Base-by-base conservation (phyloP, 92 coral and sea anemone species). In the Anthopleura xanthogrammica region DNA sequence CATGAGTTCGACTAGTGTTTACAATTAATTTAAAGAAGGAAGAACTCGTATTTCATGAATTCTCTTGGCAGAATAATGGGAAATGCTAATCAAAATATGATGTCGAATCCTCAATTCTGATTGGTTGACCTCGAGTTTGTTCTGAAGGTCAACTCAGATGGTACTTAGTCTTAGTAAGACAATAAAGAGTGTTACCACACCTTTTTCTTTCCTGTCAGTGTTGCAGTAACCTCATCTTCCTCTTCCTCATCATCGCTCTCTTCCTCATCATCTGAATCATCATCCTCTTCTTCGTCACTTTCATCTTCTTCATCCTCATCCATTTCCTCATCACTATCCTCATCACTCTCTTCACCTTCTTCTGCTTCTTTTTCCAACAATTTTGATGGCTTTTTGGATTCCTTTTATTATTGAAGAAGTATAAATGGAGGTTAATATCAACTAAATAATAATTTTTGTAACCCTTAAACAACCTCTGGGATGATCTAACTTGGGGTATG, bases 161-260 rank as follows among this genome's bases (percentile, higher is more conserved):
- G 36, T 29, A 29, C 36, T 29, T 0, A 65, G 23, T 65, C 1
- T 19, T 7, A 72, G 3, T 24, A 40, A 73, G n/a, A 36, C 43
- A 73, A 41, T 12, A 43, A 41, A 41, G n/a, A 43, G 60, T 4
- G 12, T 39, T 39, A 46, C 7, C 50, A 46, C n/a, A 80, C 83
- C 64, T 62, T 62, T 62, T 87, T 90, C 82, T 83, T 90, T 71
- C 76, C 88, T 16, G 88, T 79, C 14, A 90, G 76, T 43, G 80
- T 86, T 41, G 71, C 76, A 1, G 91, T 57, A 2, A 90, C 87
- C 68, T 85, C 88, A 19, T 93, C 97, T 14, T 84, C 85, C 77
- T 81, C 88, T 29, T 87, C 85, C 77, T 81, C 88, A 20, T 87
- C 57, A 12, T 75, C 57, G 5, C 78, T 75, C 57, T 75, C 57